A percentile compares a stretch with the other conserved stretches of the same genome.
These are phyloP conservation scores for Siniperca chuatsi DNA, from an alignment of 2,113 vertebrate species.

Conservation along the genomic window DNA sequence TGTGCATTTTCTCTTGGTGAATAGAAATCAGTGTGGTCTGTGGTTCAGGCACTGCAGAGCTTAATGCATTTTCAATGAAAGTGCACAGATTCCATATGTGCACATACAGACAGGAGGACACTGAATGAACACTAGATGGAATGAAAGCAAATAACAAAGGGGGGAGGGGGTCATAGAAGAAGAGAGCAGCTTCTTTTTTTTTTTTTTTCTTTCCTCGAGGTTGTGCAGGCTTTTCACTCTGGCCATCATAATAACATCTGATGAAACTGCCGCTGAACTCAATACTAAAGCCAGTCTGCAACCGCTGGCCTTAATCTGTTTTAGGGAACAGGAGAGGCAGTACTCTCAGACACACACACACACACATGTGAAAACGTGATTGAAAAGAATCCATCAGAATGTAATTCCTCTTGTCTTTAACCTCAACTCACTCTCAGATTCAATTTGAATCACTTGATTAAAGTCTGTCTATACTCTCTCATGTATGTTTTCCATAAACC, in stretches of 20 bases:
- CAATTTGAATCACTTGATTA: slow-evolving; percentile 33
- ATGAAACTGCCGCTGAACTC: slow-evolving; percentile 49
- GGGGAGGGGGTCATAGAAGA: background rate
- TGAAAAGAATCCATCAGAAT: slow-evolving; percentile 41
- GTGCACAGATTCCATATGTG: slow-evolving; percentile 15
- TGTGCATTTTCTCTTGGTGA: background rate
- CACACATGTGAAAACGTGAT: slow-evolving; percentile 2
- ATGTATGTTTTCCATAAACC: slow-evolving; percentile 13
- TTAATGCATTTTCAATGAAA: slow-evolving; percentile 43
- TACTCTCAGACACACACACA: background rate
- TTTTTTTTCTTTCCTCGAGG: slow-evolving; percentile 10
- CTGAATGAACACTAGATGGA: background rate
- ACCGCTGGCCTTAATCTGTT: slow-evolving; percentile 49
- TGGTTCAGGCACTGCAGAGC: background rate
- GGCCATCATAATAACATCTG: slow-evolving; percentile 34
- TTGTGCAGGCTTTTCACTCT: slow-evolving; percentile 18
- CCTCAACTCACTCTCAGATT: background rate
- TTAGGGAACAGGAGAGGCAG: slow-evolving; percentile 9
- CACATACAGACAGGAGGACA: background rate
- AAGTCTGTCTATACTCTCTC: slow-evolving; percentile 7
- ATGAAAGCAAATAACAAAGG: background rate
- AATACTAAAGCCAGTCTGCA: background rate
- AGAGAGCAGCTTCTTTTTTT: background rate
- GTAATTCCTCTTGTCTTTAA: slow-evolving; percentile 24
- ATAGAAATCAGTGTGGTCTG: background rate